Percentiles rank a stretch among this genome's conserved stretches.
Evolutionary conservation across 2,888 invertebrate species (phyloP).

Genomic region (Phyto melanocephala): DNA sequence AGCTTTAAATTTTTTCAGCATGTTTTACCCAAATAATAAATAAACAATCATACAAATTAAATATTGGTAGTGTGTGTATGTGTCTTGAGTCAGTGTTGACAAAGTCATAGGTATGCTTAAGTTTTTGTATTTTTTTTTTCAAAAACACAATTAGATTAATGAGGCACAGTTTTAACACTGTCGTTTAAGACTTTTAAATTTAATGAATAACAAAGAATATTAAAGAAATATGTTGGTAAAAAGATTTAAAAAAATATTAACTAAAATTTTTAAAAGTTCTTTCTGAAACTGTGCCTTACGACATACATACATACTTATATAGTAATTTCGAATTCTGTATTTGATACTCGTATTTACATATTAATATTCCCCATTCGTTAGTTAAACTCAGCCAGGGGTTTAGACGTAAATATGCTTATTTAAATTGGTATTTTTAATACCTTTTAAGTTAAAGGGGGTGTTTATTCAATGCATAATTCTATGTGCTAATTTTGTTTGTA

Average conservation of each 20-base stretch:
- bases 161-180: background rate
- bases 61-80: background rate
- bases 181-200: background rate
- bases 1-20: slow-evolving; percentile 68
- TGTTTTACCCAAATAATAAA: background rate
- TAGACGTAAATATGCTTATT: background rate
- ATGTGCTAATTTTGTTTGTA: background rate
- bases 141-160: background rate
- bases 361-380: background rate
- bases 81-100: background rate
- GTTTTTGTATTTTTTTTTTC: no score
- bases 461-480: background rate
- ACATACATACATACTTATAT: no score
- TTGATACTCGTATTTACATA: background rate
- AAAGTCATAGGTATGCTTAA: background rate
- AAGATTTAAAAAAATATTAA: no score
- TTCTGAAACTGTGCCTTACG: no score
- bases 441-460: background rate
- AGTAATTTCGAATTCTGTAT: background rate
- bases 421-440: background rate
- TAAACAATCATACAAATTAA: slow-evolving; percentile 9
- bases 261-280: no score
- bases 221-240: no score
- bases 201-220: background rate
- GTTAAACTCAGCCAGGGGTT: background rate